These are phyloP conservation scores for Agapornis canus DNA, from an alignment of 2,797 vertebrate genomes.

Conservation along the genomic window DNA sequence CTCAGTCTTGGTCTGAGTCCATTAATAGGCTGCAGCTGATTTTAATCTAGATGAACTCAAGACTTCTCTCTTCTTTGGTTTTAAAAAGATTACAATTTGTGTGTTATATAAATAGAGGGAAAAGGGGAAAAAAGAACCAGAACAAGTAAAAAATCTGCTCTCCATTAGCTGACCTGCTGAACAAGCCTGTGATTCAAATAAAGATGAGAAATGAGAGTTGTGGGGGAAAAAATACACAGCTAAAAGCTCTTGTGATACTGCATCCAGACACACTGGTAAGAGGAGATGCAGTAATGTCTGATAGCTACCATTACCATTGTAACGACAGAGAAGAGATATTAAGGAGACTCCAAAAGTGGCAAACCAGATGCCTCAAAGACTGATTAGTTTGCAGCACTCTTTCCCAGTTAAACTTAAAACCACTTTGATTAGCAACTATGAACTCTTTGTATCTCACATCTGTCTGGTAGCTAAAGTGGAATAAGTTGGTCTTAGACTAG, in stretches of 20 bases:
- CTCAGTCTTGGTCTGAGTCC: constrained; percentile 71
- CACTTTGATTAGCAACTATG: not conserved
- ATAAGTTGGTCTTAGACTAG: not conserved
- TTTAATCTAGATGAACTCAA: constrained; percentile 79
- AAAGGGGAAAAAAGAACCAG: constrained; percentile 33
- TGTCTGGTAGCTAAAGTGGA: not conserved
- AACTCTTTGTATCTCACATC: not conserved
- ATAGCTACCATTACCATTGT: not conserved
- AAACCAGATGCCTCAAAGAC: not conserved
- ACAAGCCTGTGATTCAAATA: constrained; percentile 58
- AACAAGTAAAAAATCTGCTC: constrained; percentile 66
- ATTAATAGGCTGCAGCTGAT: constrained; percentile 80
- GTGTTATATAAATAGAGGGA: constrained; percentile 68
- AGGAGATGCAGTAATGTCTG: constrained; percentile 19
- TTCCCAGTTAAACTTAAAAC: not conserved
- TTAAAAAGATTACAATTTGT: constrained; percentile 79
- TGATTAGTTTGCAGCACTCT: not conserved
- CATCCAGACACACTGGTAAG: not conserved
- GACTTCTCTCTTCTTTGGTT: constrained; percentile 70
- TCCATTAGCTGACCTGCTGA: constrained; percentile 59
- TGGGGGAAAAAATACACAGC: constrained; percentile 17
- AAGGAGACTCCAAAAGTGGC: not conserved
- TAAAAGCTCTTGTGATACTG: constrained; percentile 21
- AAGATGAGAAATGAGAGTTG: constrained; percentile 54
- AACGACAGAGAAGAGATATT: not conserved